Conservation (phyloP, 53 echinoderm and acorn worm species). For the Holothuria leucospilota region DNA sequence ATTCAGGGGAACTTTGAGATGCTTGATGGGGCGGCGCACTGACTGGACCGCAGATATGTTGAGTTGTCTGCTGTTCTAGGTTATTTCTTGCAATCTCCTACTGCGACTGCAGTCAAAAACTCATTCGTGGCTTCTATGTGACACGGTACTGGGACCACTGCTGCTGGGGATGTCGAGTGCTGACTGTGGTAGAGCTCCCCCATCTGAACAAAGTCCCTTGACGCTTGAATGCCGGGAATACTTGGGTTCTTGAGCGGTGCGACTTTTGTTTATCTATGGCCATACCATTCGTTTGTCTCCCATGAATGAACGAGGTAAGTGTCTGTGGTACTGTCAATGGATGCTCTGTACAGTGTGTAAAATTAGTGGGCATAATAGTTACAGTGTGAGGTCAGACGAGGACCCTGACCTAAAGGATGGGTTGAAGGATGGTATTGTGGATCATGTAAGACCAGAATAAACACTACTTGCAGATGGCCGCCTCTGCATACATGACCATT, state of each 20-base stretch:
- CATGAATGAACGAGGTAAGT: constrained; percentile 72
- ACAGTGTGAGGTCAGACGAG: constrained; percentile 82
- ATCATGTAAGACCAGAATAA: constrained; percentile 86
- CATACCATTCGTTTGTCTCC: constrained; percentile 68
- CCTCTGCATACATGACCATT: constrained; percentile 92
- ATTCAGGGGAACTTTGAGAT: constrained; percentile 41
- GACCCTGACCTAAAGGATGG: constrained; percentile 86
- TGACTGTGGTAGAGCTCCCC: constrained; percentile 24
- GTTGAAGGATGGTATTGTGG: constrained; percentile 89
- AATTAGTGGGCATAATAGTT: constrained; percentile 93
- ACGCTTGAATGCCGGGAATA: constrained; percentile 82
- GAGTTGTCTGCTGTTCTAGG: background rate
- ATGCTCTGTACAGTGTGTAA: constrained; percentile 91
- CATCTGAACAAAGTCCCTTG: constrained; percentile 68
- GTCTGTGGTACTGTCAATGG: constrained; percentile 89
- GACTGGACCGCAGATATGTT: constrained; percentile 16
- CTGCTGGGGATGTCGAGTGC: background rate
- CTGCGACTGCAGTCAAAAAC: constrained; percentile 23
- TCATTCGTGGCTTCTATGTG: constrained; percentile 34
- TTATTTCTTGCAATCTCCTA: constrained; percentile 34
- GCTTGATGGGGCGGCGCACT: constrained; percentile 1
- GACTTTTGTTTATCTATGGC: constrained; percentile 83
- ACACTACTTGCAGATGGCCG: constrained; percentile 90
- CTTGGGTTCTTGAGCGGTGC: constrained; percentile 78
- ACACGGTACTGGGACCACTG: constrained; percentile 14